Percentiles rank a stretch among this genome's conserved stretches.
phyloP scores from a whole-genome alignment of 2,888 invertebrate species.

The Neoaliturus tenellus region DNA sequence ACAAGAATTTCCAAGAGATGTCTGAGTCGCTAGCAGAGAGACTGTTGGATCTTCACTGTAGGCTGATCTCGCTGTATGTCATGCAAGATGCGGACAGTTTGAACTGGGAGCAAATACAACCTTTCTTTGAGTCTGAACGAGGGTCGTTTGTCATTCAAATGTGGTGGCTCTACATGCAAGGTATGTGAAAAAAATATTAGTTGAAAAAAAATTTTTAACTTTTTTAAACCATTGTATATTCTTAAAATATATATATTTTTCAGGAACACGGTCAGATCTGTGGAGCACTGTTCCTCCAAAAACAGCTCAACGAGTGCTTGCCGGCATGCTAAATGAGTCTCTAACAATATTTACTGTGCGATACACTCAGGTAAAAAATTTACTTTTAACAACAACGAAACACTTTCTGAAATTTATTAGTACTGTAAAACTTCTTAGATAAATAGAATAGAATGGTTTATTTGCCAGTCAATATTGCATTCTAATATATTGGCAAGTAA shows the following conservation, averaged over 20 bases:
- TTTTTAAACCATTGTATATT: neutral
- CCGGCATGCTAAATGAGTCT: slow-evolving; percentile 91
- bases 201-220: neutral
- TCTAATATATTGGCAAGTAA: too few relatives aligned
- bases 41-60: slow-evolving; percentile 86
- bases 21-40: slow-evolving; percentile 90
- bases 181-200: slow-evolving; percentile 70
- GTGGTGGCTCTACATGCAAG: slow-evolving; percentile 93
- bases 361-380: slow-evolving; percentile 81
- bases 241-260: slow-evolving; percentile 16
- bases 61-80: slow-evolving; percentile 86
- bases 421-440: too few relatives aligned
- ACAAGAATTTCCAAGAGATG: slow-evolving; percentile 88
- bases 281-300: slow-evolving; percentile 94
- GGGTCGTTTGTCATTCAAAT: slow-evolving; percentile 90
- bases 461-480: too few relatives aligned
- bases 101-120: slow-evolving; percentile 80
- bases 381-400: too few relatives aligned
- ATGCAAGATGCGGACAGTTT: slow-evolving; percentile 89
- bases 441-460: too few relatives aligned
- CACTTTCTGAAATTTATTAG: too few relatives aligned
- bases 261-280: slow-evolving; percentile 87
- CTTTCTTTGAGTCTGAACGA: slow-evolving; percentile 83
- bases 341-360: slow-evolving; percentile 87
- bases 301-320: slow-evolving; percentile 90